Conservation (phyloP, 1,140 invertebrate genomes). For the Drosophila albomicans region DNA sequence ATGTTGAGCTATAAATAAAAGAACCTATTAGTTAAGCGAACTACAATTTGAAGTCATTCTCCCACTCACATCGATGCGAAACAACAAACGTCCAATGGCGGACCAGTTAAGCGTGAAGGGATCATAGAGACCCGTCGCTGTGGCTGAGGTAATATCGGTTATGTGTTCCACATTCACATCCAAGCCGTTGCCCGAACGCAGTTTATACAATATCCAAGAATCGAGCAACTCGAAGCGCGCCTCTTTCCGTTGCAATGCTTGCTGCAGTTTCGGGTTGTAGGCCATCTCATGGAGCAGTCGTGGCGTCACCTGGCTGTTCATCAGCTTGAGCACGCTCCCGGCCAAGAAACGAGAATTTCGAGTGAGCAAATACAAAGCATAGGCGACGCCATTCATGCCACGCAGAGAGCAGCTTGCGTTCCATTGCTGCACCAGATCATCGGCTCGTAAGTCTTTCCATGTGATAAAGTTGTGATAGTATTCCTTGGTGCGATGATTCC, state of each 20-base stretch:
- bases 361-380: constrained; percentile 90
- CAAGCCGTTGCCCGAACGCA: constrained; percentile 82
- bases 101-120: constrained; percentile 95
- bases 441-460: constrained; percentile 97
- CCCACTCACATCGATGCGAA: constrained; percentile 89
- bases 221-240: constrained; percentile 96
- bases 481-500: constrained; percentile 92
- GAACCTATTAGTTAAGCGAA: constrained; percentile 84
- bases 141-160: constrained; percentile 95
- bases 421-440: constrained; percentile 92
- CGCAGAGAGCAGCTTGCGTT: constrained; percentile 93
- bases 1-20: constrained; percentile 87
- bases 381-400: constrained; percentile 85
- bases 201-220: constrained; percentile 95
- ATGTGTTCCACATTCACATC: constrained; percentile 87
- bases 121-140: constrained; percentile 96
- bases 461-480: constrained; percentile 97
- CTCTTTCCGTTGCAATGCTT: constrained; percentile 87
- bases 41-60: too few species aligned
- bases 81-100: constrained; percentile 58
- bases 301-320: constrained; percentile 93
- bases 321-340: constrained; percentile 91
- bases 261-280: constrained; percentile 89
- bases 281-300: constrained; percentile 92
- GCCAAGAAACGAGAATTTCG: constrained; percentile 92